A percentile compares a stretch with the other conserved stretches of the same genome.
phyloP scores from a whole-genome alignment of 2,888 invertebrate genomes.

The Perizoma affinitatum region DNA sequence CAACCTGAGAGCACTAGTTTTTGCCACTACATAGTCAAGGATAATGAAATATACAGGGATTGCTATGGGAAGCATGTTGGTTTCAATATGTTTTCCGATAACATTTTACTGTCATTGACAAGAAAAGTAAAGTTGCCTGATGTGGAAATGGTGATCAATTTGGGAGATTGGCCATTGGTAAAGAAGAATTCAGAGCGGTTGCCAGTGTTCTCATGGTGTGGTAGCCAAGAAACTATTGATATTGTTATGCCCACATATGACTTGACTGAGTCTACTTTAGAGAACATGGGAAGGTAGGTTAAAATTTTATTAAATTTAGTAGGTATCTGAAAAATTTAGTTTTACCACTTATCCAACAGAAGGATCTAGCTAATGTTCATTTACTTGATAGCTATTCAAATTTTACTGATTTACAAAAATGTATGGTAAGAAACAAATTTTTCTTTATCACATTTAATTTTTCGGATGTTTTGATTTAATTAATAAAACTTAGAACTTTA shows the following conservation, averaged over 20 bases:
- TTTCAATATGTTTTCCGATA: conserved; percentile 97
- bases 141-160: conserved; percentile 94
- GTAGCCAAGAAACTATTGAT: conserved; percentile 92
- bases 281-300: conserved; percentile 94
- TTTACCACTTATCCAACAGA: neutral
- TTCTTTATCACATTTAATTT: too few relatives aligned
- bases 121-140: conserved; percentile 93
- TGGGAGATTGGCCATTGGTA: conserved; percentile 97
- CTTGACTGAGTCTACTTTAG: conserved; percentile 94
- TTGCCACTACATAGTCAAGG: conserved; percentile 94
- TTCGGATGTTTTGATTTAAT: too few relatives aligned
- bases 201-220: conserved; percentile 98
- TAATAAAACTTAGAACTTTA: too few relatives aligned
- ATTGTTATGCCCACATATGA: conserved; percentile 98
- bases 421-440: too few relatives aligned
- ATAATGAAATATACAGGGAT: conserved; percentile 92
- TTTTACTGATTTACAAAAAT: too few relatives aligned
- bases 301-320: conserved; percentile 1
- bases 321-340: neutral
- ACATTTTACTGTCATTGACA: conserved; percentile 90
- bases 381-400: too few relatives aligned
- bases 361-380: too few relatives aligned
- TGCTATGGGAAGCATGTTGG: conserved; percentile 98
- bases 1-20: conserved; percentile 92
- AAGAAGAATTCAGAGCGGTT: conserved; percentile 81